Base-by-base conservation (phyloP, 2,888 invertebrate species). In the Bombyx huttoni region DNA sequence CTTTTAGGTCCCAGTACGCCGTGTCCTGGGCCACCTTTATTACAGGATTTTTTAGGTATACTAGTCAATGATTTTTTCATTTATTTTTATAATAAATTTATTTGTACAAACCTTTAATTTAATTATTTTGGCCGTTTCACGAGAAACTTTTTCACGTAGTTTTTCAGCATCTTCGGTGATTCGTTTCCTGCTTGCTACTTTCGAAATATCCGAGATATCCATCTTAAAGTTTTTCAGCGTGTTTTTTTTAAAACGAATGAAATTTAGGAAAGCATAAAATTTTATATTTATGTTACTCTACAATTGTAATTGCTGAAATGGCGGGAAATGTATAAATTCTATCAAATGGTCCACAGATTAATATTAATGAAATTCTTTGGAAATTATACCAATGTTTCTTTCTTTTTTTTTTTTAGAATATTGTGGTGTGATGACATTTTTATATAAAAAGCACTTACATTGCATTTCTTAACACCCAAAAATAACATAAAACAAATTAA, bases 21-120 rank as follows among this genome's bases (percentile, higher is more conserved):
- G 83, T 77, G 58, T 85, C 84, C 64, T 85, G 86, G 1, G 78
- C 77, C 34, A 87, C 85, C 87, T 86, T 55, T 13, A n/a, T 8
- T 24, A 34, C 1, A 7, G 13, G 13, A 40, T 6, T 8, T 35
- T 40, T 13, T 35, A 34, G 0, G 6, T 8, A n/a, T 10, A 35
- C 13, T 14, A n/a, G 9, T 14, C n/a, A 50, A 8, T 14, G 12
- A 8, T 10, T 12, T 10, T 2, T 50, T 6, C 13, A 10, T 24
- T 7, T 13, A 40, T 13, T 12, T 10, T 8, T 48, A 8, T 9
- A 47, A 8, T 14, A 9, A 46, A 24, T 12, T 14, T 10, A 49
- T 13, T 1, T 33, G 34, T 49, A 57, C 59, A 13, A 63, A 82
- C 85, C 78, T 78, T 82, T 14, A 82, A 59, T 56, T 84, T 84